phyloP scores from a whole-genome alignment of 2,113 vertebrate genomes.

The Galemys pyrenaicus region DNA sequence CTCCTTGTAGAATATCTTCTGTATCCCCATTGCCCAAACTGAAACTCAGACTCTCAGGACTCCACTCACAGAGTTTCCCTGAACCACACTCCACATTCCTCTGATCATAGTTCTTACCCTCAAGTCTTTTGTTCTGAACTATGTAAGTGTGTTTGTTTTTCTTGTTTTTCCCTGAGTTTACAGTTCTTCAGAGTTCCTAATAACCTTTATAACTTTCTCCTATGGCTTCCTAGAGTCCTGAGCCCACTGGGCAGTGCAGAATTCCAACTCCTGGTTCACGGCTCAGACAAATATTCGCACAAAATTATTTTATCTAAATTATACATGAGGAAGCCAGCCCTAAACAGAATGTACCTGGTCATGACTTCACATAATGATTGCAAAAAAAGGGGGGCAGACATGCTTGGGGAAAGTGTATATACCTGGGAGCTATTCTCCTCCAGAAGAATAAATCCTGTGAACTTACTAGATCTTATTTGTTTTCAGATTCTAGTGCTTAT shows the following conservation, averaged over 20 bases:
- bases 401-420: neutral
- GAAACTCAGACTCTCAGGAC: neutral
- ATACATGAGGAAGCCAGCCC: neutral
- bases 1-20: neutral
- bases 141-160: neutral
- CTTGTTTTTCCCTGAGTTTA: neutral
- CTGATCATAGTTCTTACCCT: neutral
- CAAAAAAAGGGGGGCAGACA: neutral
- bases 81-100: neutral
- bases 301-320: slow-evolving; percentile 29
- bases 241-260: neutral
- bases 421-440: neutral
- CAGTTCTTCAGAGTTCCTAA: neutral
- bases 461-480: slow-evolving; percentile 18
- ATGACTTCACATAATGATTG: neutral
- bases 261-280: neutral
- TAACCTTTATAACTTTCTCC: neutral
- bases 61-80: neutral
- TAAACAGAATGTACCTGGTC: neutral
- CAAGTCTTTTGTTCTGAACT: neutral
- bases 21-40: neutral
- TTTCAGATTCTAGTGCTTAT: slow-evolving; percentile 61
- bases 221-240: neutral
- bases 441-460: neutral
- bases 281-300: slow-evolving; percentile 9